Base-by-base conservation (phyloP, 1,140 invertebrate genomes). In the Camponotus floridanus region DNA sequence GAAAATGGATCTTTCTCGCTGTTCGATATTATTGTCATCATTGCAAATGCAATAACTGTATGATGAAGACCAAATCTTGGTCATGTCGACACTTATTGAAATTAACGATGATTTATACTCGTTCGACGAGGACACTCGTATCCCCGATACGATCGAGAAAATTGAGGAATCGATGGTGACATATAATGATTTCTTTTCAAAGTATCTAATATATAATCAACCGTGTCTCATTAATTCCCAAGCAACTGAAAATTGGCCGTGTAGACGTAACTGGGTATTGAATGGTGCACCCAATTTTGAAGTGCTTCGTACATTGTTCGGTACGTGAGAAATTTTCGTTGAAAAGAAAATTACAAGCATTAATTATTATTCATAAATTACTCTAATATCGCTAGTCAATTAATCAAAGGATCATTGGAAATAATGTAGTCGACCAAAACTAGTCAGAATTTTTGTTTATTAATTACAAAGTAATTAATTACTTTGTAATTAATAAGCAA, bases 201-300 rank as follows among this genome's bases (percentile, higher is more conserved):
- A 95, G 94, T 91, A 95, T 93, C 95, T 98, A 93, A 81, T 96
- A 64, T 90, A 90, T 84, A 98, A 98, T 93, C 92, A 94, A 85
- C 97, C 97, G 0, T 97, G 97, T 78, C 92, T 97, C 33, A 96
- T 98, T 74, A 95, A 95, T 36, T 85, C 90, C 86, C 95, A 96
- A 91, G 94, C 97, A n/a, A 96, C 96, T 11, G 92, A 93, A 31
- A 88, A 95, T 31, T 97, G 97, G 97, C 92, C 96, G 84, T 96
- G 96, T 87, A 94, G 93, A 13, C 93, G 94, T 59, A 92, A 96
- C 26, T 97, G 97, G 97, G 93, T 95, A n/a, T 88, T 89, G 55
- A 91, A 96, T 71, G 93, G 93, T 48, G 91, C 91, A 91, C 96
- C 97, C 70, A 96, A 97, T 95, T 96, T 96, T 91, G 94, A 96